Evolutionary conservation across 2,797 vertebrate genomes (phyloP), one percentile per base, ranked within the genome.

Genomic region (Chelidonichthys spinosus): DNA sequence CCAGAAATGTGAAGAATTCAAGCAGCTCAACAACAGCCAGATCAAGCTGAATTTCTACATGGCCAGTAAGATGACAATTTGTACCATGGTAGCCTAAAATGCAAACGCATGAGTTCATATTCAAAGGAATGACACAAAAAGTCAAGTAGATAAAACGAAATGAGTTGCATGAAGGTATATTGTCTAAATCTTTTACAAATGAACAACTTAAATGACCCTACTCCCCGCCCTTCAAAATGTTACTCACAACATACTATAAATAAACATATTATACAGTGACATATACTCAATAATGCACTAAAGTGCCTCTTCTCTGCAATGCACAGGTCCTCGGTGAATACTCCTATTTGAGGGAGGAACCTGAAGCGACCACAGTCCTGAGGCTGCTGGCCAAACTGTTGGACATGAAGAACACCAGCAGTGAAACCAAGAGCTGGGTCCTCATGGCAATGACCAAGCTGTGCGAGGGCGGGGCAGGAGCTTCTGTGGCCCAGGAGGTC

Each of bases 271-370:
- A 2, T 59, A 35, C 40, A 32, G 54, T 40, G 11, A 36, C 0
- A 36, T 60, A 35, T 11, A 40, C 11, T 37, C 7, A 58, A 33
- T 11, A 36, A 35, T 18, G 13, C 37, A 3, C 53, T 79, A 1
- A 56, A 17, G 1, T 11, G n/a, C 4, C 7, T n/a, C 5, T 42
- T 43, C 46, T 74, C 13, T 49, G 43, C 36, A 17, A 0, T 65
- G 1, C 47, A n/a, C 81, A 99, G 98, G 97, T 98, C 2, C 92
- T 99, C 25, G 98, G 98, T 17, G 97, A 99, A 66, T 99, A 97
- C 87, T 95, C 95, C 44, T 92, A 94, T 69, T 90, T 99, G 61
- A 94, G 86, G 81, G 83, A 90, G 62, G 93, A 94, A 18, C 86
- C 95, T 63, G 92, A 95, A 18, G 92, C 94, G 6, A 87, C 89